Conservation (phyloP, 2,113 vertebrate species). For the Mus spicilegus region DNA sequence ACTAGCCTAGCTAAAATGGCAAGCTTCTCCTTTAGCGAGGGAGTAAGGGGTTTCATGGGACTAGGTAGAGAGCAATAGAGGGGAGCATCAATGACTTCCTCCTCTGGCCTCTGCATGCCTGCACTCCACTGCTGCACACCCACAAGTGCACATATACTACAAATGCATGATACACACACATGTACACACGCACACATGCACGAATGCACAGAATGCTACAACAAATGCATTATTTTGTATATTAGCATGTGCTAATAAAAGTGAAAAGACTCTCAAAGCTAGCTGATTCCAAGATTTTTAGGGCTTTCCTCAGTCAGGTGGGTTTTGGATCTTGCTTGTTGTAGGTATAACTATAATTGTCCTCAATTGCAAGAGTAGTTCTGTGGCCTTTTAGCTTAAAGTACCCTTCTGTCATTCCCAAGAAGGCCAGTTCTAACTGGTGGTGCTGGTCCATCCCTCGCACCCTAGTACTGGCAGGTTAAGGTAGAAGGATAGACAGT, state of each 20-base stretch:
- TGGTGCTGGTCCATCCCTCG: background rate
- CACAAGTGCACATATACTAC: background rate
- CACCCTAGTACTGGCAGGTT: background rate
- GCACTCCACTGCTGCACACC: too few relatives aligned
- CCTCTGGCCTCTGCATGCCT: background rate
- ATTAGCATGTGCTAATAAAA: background rate
- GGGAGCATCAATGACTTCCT: background rate
- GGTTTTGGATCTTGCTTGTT: conserved; percentile 7
- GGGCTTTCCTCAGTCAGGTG: background rate
- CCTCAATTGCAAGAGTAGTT: background rate
- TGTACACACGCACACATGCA: background rate
- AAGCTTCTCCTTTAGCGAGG: background rate
- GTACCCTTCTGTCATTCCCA: background rate
- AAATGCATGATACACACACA: background rate
- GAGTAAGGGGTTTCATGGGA: background rate
- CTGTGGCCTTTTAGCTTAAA: background rate
- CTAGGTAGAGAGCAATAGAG: background rate
- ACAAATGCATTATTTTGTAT: background rate
- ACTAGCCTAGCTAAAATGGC: background rate
- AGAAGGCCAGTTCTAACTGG: background rate
- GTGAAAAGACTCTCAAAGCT: background rate
- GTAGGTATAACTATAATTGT: background rate
- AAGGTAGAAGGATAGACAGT: background rate
- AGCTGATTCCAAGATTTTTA: conserved; percentile 27
- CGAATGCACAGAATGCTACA: background rate